Percentiles rank a stretch among this genome's conserved stretches.
Conservation (phyloP, 2,888 invertebrate genomes). For the Orchesella flavescens region DNA sequence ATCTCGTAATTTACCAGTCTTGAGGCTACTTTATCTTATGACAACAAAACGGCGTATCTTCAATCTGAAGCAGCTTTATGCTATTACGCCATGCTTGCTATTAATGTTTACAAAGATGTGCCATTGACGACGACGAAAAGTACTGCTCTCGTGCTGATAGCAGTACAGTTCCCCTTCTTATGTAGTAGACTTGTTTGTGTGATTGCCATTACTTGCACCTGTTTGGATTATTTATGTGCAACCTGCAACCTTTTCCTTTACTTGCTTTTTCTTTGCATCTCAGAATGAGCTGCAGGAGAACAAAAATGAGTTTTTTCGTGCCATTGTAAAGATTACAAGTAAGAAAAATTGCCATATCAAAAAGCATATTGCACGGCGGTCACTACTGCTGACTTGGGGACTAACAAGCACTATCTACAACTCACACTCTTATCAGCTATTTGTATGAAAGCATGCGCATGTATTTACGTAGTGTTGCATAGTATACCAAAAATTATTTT, state of each 20-base stretch:
- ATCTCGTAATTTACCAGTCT: neutral
- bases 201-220: conserved; percentile 46
- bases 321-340: conserved; percentile 2
- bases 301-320: conserved; percentile 7
- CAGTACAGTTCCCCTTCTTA: neutral
- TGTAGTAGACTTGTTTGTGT: conserved; percentile 9
- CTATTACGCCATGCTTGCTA: neutral
- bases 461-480: neutral
- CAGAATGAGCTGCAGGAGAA: neutral
- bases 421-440: neutral
- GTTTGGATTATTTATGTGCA: conserved; percentile 49
- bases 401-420: neutral
- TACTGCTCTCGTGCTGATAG: neutral
- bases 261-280: conserved; percentile 5
- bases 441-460: neutral
- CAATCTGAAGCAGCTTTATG: neutral
- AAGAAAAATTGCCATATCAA: neutral
- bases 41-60: conserved; percentile 14
- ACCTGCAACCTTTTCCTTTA: conserved; percentile 8
- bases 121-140: conserved; percentile 6
- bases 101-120: neutral
- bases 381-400: neutral
- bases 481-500: neutral
- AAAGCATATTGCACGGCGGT: conserved; percentile 23
- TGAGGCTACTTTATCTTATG: conserved; percentile 7